These are phyloP conservation scores for Psylliodes chrysocephalus DNA, from an alignment of 2,888 invertebrate species.

Conservation along the genomic window DNA sequence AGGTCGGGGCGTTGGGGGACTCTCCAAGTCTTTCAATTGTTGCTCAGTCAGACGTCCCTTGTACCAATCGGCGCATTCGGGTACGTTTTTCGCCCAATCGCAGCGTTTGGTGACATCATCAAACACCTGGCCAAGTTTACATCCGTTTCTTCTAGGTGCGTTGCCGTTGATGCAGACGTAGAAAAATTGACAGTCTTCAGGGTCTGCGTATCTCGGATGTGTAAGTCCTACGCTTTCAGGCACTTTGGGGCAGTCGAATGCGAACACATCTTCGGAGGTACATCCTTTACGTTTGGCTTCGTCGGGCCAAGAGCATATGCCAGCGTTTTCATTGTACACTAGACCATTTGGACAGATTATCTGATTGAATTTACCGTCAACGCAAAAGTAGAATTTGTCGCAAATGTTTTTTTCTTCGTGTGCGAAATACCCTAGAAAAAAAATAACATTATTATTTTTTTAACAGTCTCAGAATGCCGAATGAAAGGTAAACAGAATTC, in stretches of 20 bases:
- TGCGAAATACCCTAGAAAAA: slow-evolving; percentile 73
- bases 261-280: slow-evolving; percentile 84
- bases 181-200: slow-evolving; percentile 90
- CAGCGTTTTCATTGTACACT: slow-evolving; percentile 88
- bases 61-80: slow-evolving; percentile 93
- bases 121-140: slow-evolving; percentile 89
- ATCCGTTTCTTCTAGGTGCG: slow-evolving; percentile 85
- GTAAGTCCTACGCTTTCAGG: slow-evolving; percentile 77
- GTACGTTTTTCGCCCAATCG: slow-evolving; percentile 87
- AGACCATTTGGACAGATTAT: slow-evolving; percentile 88
- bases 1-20: slow-evolving; percentile 76
- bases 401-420: slow-evolving; percentile 82
- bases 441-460: no score
- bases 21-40: slow-evolving; percentile 81
- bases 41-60: slow-evolving; percentile 85
- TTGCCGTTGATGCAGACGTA: slow-evolving; percentile 92
- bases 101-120: slow-evolving; percentile 82
- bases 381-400: slow-evolving; percentile 89
- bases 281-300: slow-evolving; percentile 90
- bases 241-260: slow-evolving; percentile 84
- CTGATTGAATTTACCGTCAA: slow-evolving; percentile 89
- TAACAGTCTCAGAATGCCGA: no score
- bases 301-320: slow-evolving; percentile 93
- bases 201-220: slow-evolving; percentile 88
- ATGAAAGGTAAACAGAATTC: no score